Evolutionary conservation across 1,140 invertebrate genomes (phyloP).

Genomic region (Bombyx mori): DNA sequence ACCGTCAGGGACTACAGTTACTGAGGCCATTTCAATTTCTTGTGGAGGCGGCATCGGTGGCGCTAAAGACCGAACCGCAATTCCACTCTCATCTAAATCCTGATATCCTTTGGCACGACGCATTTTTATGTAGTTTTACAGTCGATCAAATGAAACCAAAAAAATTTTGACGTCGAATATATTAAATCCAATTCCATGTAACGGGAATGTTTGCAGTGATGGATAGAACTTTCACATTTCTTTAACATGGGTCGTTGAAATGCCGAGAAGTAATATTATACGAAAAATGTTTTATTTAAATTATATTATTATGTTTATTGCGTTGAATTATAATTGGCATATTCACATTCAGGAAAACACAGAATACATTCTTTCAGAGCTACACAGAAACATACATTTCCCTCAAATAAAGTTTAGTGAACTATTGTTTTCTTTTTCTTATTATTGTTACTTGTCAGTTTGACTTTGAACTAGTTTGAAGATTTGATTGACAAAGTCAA

Average conservation of each 20-base stretch:
- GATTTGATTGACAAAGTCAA: too few relatives aligned
- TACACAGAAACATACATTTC: too few relatives aligned
- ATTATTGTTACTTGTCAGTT: too few relatives aligned
- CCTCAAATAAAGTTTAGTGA: too few relatives aligned
- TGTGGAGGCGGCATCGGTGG: slow-evolving; percentile 50
- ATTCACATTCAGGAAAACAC: too few relatives aligned
- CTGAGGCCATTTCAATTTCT: slow-evolving; percentile 85
- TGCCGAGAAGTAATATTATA: too few relatives aligned
- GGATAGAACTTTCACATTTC: background rate
- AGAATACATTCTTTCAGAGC: too few relatives aligned
- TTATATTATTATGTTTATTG: too few relatives aligned
- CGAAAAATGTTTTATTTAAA: too few relatives aligned
- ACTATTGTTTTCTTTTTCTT: too few relatives aligned
- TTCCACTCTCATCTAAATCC: slow-evolving; percentile 60
- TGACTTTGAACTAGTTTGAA: too few relatives aligned
- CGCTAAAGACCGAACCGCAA: slow-evolving; percentile 28
- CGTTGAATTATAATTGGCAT: too few relatives aligned
- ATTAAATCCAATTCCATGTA: slow-evolving; percentile 20
- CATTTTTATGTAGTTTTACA: slow-evolving; percentile 26
- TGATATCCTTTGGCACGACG: slow-evolving; percentile 65
- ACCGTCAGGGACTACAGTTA: slow-evolving; percentile 88
- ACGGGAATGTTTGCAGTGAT: slow-evolving; percentile 30
- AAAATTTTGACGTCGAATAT: slow-evolving; percentile 43
- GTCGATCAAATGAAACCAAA: slow-evolving; percentile 8
- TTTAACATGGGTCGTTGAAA: background rate